A percentile compares a stretch with the other conserved stretches of the same genome.
Evolutionary conservation across 2,113 vertebrate genomes (phyloP).

Genomic region (Acinonyx jubatus): DNA sequence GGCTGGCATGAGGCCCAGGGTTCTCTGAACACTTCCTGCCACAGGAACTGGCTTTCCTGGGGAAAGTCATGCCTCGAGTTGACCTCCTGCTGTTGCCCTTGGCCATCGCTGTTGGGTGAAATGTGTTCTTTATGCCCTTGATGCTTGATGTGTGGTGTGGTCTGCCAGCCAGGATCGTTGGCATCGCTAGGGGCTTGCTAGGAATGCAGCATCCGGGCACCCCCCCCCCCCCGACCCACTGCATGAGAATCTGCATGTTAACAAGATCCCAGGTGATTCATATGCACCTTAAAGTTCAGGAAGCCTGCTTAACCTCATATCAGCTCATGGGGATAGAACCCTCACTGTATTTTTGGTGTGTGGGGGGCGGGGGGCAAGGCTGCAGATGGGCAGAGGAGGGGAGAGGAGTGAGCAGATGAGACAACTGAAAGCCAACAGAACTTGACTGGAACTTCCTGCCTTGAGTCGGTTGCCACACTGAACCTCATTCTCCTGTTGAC

Average conservation of each 20-base stretch:
- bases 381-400: neutral
- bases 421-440: neutral
- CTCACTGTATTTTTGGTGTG: neutral
- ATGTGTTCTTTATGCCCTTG: neutral
- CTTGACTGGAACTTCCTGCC: neutral
- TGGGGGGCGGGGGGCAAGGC: neutral
- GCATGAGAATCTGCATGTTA: neutral
- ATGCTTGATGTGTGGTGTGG: neutral
- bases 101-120: neutral
- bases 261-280: neutral
- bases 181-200: neutral
- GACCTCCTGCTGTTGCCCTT: neutral
- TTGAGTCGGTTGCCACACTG: neutral
- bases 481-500: neutral
- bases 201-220: neutral
- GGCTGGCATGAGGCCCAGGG: neutral
- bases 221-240: neutral
- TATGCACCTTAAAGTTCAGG: neutral
- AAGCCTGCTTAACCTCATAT: neutral
- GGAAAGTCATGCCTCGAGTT: neutral
- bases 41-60: neutral
- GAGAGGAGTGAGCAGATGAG: neutral
- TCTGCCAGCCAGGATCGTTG: neutral
- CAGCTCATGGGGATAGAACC: neutral
- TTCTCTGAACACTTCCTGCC: neutral